Conservation (phyloP, 2,113 vertebrate genomes). For the Hydrochoerus hydrochaeris region DNA sequence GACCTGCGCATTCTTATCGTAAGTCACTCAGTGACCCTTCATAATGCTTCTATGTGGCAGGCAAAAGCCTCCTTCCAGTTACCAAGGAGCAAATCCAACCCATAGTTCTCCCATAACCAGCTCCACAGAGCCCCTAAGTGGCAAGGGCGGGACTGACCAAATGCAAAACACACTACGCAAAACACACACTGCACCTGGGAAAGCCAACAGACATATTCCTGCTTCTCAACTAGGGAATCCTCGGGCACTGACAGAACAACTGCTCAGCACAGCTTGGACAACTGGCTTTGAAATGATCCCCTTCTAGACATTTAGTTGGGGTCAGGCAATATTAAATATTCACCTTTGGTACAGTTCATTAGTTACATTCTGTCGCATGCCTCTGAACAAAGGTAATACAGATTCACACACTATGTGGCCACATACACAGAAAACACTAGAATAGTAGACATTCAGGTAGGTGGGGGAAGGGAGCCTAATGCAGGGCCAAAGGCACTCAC, state of each 20-base stretch:
- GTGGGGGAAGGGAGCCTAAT: no score
- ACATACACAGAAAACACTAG: fast-evolving
- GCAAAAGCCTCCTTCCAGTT: neutral
- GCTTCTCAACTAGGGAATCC: neutral
- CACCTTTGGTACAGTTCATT: neutral
- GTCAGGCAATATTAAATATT: neutral
- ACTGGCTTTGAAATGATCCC: neutral
- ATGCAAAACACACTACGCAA: neutral
- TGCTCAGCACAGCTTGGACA: neutral
- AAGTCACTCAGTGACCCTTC: no score
- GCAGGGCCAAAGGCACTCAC: neutral
- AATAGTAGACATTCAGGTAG: neutral
- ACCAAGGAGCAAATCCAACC: neutral
- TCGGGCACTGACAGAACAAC: neutral
- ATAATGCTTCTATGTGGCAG: fast-evolving
- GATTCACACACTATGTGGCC: neutral
- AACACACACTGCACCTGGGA: no score
- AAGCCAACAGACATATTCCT: neutral
- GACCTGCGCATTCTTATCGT: neutral
- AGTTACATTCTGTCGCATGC: neutral
- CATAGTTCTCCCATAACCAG: neutral
- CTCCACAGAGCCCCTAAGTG: neutral
- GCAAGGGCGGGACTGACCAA: fast-evolving
- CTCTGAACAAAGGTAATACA: neutral
- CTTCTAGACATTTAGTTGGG: neutral